Base-by-base conservation (phyloP, 2,113 vertebrate genomes). In the Crotophaga sulcirostris region DNA sequence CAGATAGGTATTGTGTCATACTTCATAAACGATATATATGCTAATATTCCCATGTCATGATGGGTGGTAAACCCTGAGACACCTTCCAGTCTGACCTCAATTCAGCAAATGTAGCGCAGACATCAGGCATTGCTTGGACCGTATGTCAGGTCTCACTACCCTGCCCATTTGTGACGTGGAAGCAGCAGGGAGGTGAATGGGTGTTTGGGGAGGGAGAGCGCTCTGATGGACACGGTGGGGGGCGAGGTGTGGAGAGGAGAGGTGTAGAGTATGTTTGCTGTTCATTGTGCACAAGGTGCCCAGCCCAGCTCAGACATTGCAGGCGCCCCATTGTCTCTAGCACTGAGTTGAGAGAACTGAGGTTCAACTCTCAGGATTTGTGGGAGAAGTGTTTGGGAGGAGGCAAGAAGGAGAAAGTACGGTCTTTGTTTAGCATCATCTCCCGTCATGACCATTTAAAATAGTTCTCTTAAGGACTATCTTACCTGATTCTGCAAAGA, bases 1-100 rank as follows among this genome's bases (percentile, higher is more conserved):
- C 94, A 96, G 95, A 96, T 96, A 96, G 94, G 91, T 97, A 96
- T 96, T 97, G 96, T 97, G 94, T 96, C 94, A 97, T 96, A 96
- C 83, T 94, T 97, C 94, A 96, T 97, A 95, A 95, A 97, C 54
- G 20, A 96, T 96, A 96, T 96, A 96, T 97, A 97, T 96, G 93
- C 94, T 97, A 96, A 94, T 96, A 95, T 95, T 96, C 92, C 94
- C 95, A 97, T 96, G 90, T 97, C 95, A 97, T 96, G 94, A 94
- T 92, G 96, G 96, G 93, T 96, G 86, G 88, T 96, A 96, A 95
- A 96, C 94, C 95, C 96, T 96, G 94, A 96, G 96, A 97, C 95
- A 96, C 94, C 95, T 96, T 97, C 93, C 95, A 93, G 92, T 94
- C 94, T 95, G 94, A 96, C 94, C 94, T 97, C 95, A 95, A 96